phyloP scores from a whole-genome alignment of 2,113 vertebrate genomes.

The Amia ocellicauda region DNA sequence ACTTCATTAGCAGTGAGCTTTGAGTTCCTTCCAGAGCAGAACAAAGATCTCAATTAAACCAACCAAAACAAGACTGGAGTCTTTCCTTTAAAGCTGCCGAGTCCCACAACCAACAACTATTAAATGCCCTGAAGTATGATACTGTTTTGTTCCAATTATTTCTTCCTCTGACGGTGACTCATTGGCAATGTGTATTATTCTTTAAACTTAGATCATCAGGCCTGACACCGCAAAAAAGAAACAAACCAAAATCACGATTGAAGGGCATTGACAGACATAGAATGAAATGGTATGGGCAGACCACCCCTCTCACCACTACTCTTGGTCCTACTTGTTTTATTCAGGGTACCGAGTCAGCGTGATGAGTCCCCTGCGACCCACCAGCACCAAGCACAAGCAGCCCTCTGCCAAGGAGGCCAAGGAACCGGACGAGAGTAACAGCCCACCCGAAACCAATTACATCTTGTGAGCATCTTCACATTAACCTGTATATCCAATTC shows the following conservation, averaged over 20 bases:
- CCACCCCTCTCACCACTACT: slow-evolving; percentile 25
- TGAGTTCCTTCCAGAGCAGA: neutral
- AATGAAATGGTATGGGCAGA: too few species aligned
- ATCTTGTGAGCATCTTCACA: slow-evolving; percentile 70
- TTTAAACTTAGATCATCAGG: neutral
- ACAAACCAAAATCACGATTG: too few species aligned
- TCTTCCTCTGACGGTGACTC: too few species aligned
- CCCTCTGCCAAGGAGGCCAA: slow-evolving; percentile 63
- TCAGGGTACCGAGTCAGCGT: slow-evolving; percentile 71
- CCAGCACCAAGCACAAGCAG: slow-evolving; percentile 63
- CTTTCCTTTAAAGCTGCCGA: too few species aligned
- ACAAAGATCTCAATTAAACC: neutral
- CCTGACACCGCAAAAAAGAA: neutral
- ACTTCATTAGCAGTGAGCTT: neutral
- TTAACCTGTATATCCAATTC: slow-evolving; percentile 56
- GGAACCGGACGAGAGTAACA: slow-evolving; percentile 48
- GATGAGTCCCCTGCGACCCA: slow-evolving; percentile 61
- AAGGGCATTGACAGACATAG: too few species aligned
- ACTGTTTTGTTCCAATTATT: too few species aligned
- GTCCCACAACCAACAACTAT: too few species aligned
- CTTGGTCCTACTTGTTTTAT: slow-evolving; percentile 49
- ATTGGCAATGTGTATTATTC: too few species aligned
- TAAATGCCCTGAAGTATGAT: too few species aligned
- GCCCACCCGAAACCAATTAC: slow-evolving; percentile 82
- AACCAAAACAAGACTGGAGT: too few species aligned